Conservation (phyloP, 2,797 vertebrate genomes). For the Muscicapa comitata region DNA sequence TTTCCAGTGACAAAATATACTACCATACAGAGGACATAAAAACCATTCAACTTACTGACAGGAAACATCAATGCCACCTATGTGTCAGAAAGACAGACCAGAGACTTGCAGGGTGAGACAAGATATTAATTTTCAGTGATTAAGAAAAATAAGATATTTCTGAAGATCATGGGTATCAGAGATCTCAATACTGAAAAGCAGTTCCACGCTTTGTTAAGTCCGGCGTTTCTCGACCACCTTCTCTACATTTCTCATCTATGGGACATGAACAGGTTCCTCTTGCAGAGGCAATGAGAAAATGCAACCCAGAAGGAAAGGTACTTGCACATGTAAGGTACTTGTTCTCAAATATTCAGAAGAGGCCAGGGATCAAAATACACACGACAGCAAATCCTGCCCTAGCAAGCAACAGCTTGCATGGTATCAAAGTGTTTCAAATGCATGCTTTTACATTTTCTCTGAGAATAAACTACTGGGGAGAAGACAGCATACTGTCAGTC, state of each 20-base stretch:
- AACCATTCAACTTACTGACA: not conserved
- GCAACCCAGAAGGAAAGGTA: not conserved
- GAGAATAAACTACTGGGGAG: not conserved
- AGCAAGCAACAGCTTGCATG: not conserved
- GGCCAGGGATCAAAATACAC: not conserved
- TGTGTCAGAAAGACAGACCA: not conserved
- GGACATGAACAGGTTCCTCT: not conserved
- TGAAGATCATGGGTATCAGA: not conserved
- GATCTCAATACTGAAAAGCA: not conserved
- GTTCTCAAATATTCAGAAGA: not conserved
- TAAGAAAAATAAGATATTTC: constrained; percentile 24
- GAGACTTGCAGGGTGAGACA: not conserved
- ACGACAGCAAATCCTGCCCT: not conserved
- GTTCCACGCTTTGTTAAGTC: not conserved
- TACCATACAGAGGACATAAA: not conserved
- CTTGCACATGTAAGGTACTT: not conserved
- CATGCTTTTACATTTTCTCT: not conserved
- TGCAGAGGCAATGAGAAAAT: rapidly evolving
- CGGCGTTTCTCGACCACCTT: rapidly evolving
- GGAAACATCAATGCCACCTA: not conserved
- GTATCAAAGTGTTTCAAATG: not conserved
- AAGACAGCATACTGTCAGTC: not conserved
- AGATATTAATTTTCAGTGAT: not conserved
- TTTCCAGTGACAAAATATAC: not conserved
- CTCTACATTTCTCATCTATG: rapidly evolving